phyloP scores from a whole-genome alignment of 2,888 invertebrate species.

The Nomada fucata region DNA sequence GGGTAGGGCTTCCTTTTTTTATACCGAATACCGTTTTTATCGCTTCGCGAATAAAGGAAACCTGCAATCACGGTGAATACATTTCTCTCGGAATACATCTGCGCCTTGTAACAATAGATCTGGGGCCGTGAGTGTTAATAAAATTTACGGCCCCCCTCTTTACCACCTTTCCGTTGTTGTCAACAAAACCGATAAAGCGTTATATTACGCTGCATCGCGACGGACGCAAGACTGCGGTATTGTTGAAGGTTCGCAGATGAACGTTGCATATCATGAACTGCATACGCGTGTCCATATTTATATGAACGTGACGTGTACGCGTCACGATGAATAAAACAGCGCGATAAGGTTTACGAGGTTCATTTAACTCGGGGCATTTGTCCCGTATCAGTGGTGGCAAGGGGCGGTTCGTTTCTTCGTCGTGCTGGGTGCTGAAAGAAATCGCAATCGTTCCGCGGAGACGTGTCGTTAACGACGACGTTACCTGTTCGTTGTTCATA shows the following conservation, averaged over 20 bases:
- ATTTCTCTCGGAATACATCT: background rate
- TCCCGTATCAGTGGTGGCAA: constrained; percentile 51
- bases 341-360: constrained; percentile 69
- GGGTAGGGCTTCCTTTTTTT: background rate
- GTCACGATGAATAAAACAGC: constrained; percentile 55
- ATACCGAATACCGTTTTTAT: background rate
- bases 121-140: constrained; percentile 39
- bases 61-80: background rate
- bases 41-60: background rate
- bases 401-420: constrained; percentile 40
- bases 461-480: constrained; percentile 18
- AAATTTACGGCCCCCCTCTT: constrained; percentile 28
- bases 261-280: constrained; percentile 32
- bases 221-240: constrained; percentile 21
- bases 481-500: background rate
- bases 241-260: constrained; percentile 34
- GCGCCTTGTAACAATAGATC: constrained; percentile 1
- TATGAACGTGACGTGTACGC: constrained; percentile 28
- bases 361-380: constrained; percentile 50
- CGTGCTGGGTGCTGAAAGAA: constrained; percentile 36
- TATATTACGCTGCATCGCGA: constrained; percentile 29
- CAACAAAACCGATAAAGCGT: constrained; percentile 30
- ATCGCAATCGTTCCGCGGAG: constrained; percentile 38
- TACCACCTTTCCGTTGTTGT: constrained; percentile 7
- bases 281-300: constrained; percentile 33